Evolutionary conservation across 2,797 vertebrate genomes (phyloP), one percentile per base, ranked within the genome.

Genomic region (Gastrophryne carolinensis): DNA sequence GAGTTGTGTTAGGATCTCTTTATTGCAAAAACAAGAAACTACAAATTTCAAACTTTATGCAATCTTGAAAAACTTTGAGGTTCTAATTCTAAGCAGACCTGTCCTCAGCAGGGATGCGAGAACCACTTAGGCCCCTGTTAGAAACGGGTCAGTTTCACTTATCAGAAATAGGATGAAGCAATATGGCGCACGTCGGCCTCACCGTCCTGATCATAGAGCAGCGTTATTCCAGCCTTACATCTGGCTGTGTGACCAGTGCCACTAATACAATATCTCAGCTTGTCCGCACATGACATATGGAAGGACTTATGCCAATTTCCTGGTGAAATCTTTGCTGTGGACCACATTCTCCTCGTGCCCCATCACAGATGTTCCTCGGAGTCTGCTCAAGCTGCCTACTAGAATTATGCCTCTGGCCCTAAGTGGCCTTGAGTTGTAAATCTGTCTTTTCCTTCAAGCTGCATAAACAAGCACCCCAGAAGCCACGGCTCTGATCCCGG

Each of bases 391-490:
- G 34, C 47, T 21, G 39, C 47, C 63, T 12, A 66, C 9, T 11
- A 8, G 32, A 19, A 26, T 24, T 61, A 9, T n/a, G 29, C 44
- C 49, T 53, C 10, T 54, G 23, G 65, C 12, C 13, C 24, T 15
- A 54, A 39, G n/a, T 67, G 47, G 23, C 44, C 24, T 53, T 37
- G 49, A 54, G 64, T 21, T 37, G 32, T 53, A 37, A 54, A 35
- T 54, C 50, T 47, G 44, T 68, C 64, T 26, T 30, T 50, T n/a
- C 53, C 30, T 52, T 52, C 65, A 11, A 21, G 24, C 35, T 68
- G 23, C 54, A 11, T 12, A 54, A 68, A 68, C 50, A 68, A 35
- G 50, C 53, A 54, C 50, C 27, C 32, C 2, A 27, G 65, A 54
- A 50, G 32, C 15, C 6, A 26, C 19, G 17, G 21, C 23, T 27